These are phyloP conservation scores for Tetrao urogallus DNA, from an alignment of 2,113 vertebrate species.

Conservation along the genomic window DNA sequence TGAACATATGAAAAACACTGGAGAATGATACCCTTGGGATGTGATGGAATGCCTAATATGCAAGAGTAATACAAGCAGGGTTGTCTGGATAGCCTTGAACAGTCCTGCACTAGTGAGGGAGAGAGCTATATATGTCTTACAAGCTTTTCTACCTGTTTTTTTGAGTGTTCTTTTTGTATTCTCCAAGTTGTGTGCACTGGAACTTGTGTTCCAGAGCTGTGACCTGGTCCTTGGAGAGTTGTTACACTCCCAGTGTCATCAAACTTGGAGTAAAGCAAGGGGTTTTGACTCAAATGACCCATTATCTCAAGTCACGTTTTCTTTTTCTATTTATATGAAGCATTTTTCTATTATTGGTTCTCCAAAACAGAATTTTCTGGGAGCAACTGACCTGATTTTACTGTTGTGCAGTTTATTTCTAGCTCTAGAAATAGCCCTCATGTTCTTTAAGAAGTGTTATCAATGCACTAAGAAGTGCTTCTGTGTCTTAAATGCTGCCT, in stretches of 20 bases:
- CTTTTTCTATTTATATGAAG: not conserved
- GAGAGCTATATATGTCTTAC: accelerated
- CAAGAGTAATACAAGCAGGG: not conserved
- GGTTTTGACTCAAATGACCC: not conserved
- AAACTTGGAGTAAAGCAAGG: not conserved
- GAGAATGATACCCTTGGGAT: not conserved
- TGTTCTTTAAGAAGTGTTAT: not conserved
- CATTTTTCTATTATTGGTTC: not conserved
- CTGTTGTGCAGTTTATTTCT: not conserved
- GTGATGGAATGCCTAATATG: accelerated
- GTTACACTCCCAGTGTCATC: accelerated
- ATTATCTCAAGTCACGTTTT: not conserved
- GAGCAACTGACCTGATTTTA: not conserved
- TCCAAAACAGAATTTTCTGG: not conserved
- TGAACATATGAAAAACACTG: not conserved
- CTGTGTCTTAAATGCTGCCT: not conserved
- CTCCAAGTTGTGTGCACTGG: not conserved
- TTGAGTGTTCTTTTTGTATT: not conserved
- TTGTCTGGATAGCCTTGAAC: not conserved
- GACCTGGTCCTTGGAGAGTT: not conserved
- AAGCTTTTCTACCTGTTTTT: not conserved
- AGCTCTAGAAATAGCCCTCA: not conserved
- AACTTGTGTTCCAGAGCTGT: not conserved
- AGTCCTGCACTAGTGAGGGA: not conserved
- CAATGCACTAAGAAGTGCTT: not conserved